phyloP scores from a whole-genome alignment of 2,888 invertebrate genomes.

The Dastarcus helophoroides region DNA sequence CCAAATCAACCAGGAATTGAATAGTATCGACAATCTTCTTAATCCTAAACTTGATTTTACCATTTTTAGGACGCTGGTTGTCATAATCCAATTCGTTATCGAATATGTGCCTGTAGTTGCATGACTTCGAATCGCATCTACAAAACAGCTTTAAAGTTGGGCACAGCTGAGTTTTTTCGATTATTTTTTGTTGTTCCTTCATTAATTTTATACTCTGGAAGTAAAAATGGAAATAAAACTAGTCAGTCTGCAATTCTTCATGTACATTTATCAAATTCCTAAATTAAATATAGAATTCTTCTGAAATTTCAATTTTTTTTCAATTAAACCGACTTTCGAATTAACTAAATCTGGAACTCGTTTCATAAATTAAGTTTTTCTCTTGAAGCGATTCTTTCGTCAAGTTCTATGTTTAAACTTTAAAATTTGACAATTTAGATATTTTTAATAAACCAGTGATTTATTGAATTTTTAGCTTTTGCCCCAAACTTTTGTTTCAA shows the following conservation, averaged over 20 bases:
- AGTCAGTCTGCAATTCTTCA: background rate
- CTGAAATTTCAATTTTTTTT: no score
- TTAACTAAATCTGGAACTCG: no score
- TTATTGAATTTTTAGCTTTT: no score
- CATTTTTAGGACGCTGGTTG: constrained; percentile 42
- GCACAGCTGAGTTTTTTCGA: constrained; percentile 43
- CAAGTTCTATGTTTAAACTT: no score
- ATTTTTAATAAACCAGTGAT: no score
- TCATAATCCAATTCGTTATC: constrained; percentile 42
- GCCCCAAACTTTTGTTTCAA: no score
- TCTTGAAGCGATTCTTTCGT: no score
- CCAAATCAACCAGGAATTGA: constrained; percentile 47
- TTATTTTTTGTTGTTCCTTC: constrained; percentile 38
- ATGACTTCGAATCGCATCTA: constrained; percentile 46
- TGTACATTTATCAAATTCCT: no score
- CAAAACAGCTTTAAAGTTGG: constrained; percentile 52
- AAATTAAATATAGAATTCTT: no score
- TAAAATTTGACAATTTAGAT: no score
- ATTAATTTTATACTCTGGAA: constrained; percentile 26
- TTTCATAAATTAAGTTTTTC: no score
- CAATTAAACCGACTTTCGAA: no score
- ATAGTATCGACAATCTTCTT: constrained; percentile 47
- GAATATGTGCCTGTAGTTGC: constrained; percentile 52
- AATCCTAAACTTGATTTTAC: constrained; percentile 47
- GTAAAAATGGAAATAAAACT: constrained; percentile 5